These are phyloP conservation scores for Cephus pulcher DNA, from an alignment of 2,888 invertebrate species.

Conservation along the genomic window DNA sequence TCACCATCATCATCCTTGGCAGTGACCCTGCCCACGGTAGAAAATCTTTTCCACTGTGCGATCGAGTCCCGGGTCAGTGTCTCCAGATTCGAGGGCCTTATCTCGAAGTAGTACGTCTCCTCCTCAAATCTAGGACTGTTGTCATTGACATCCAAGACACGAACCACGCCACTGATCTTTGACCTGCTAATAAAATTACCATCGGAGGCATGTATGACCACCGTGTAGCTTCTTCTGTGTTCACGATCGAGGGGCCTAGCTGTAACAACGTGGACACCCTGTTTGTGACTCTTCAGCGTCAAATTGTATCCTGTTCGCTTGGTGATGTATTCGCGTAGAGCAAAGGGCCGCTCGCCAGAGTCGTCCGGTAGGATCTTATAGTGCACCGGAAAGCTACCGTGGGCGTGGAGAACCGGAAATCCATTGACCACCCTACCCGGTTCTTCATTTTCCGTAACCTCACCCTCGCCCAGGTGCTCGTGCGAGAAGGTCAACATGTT, in stretches of 20 bases:
- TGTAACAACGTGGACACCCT: slow-evolving; percentile 81
- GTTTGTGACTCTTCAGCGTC: slow-evolving; percentile 53
- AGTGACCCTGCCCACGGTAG: slow-evolving; percentile 85
- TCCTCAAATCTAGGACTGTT: slow-evolving; percentile 88
- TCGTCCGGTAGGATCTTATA: slow-evolving; percentile 83
- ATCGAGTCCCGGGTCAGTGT: slow-evolving; percentile 69
- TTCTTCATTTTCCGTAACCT: slow-evolving; percentile 82
- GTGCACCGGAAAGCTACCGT: slow-evolving; percentile 76
- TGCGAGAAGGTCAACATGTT: slow-evolving; percentile 84
- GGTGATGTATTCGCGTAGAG: slow-evolving; percentile 73
- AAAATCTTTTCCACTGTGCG: slow-evolving; percentile 81
- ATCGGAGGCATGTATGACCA: slow-evolving; percentile 85
- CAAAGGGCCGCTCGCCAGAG: slow-evolving; percentile 72
- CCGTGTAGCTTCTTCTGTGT: slow-evolving; percentile 75
- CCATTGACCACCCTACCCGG: slow-evolving; percentile 78
- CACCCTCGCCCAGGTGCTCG: slow-evolving; percentile 74
- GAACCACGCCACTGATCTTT: slow-evolving; percentile 78
- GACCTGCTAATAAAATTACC: slow-evolving; percentile 84
- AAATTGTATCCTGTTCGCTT: slow-evolving; percentile 67
- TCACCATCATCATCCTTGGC: slow-evolving; percentile 94
- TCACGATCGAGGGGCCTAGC: slow-evolving; percentile 84
- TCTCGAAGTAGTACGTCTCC: slow-evolving; percentile 81
- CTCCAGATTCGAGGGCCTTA: slow-evolving; percentile 61
- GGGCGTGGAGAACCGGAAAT: slow-evolving; percentile 79
- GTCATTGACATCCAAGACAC: slow-evolving; percentile 90